Evolutionary conservation across 2,797 vertebrate genomes (phyloP), one percentile per base, ranked within the genome.

Genomic region (Graptemys geographica): DNA sequence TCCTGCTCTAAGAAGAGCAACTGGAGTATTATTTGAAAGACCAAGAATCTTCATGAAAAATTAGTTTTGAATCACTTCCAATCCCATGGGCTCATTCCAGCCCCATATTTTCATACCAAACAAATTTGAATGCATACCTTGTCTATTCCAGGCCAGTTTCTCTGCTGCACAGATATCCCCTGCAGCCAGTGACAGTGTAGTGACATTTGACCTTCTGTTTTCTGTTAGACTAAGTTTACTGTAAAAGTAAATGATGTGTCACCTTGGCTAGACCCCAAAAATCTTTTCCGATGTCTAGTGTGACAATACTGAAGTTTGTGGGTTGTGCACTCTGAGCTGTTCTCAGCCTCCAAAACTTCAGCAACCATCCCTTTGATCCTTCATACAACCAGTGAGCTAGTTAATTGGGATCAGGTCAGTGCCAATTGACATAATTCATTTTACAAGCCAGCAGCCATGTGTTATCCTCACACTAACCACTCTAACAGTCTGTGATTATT

Each of bases 401-500:
- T n/a, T 95, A 59, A 87, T 56, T 83, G 83, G 86, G 78, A 93
- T 59, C 3, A 92, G 56, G 51, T 37, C 59, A 94, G 47, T 88
- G 76, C 21, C 91, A 91, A 92, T 1, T 86, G 87, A 89, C 84
- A 53, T 87, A 49, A 94, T 69, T 95, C 74, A 94, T 92, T 87
- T 94, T 81, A 49, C 76, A 84, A 2, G 86, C 51, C 79, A 79
- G 37, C 59, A 93, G 83, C 85, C 6, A 21, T 21, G 62, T 87
- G 55, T 90, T 95, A 89, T 89, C 94, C 49, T n/a, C 65, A 83
- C 47, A 83, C 88, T 86, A 95, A 55, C 90, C 55, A 41, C 57
- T 87, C 52, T 86, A 93, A 89, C 76, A 93, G 83, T 47, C 23
- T 88, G 78, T 79, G 65, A 80, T 94, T 90, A 92, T 52, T 95